Percentiles rank a stretch among this genome's conserved stretches.
Conservation (phyloP, 2,113 vertebrate species). For the Pseudopodoces humilis region DNA sequence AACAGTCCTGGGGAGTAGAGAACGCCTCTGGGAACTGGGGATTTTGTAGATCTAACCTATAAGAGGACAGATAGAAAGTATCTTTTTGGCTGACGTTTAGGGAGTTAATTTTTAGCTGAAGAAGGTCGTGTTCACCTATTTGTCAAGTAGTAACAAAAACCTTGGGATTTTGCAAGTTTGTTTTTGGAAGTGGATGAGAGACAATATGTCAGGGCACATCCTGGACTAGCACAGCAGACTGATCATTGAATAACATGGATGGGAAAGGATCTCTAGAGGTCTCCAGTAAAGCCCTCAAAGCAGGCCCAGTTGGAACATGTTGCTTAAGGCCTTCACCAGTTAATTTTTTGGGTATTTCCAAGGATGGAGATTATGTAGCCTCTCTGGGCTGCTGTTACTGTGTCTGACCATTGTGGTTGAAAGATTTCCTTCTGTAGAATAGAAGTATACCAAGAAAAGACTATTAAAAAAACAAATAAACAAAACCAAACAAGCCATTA, state of each 20-base stretch:
- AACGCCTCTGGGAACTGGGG: background rate
- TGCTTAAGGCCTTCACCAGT: background rate
- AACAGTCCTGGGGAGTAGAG: background rate
- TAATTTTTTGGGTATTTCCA: background rate
- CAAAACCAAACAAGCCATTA: background rate
- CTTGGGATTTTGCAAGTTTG: background rate
- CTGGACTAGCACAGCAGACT: background rate
- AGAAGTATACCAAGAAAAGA: background rate
- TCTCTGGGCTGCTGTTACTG: background rate
- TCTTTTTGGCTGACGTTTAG: background rate
- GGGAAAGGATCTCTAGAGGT: background rate
- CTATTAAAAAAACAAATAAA: background rate
- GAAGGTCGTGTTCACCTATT: background rate
- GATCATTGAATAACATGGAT: rapidly evolving
- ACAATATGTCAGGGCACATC: background rate
- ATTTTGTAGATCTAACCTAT: background rate
- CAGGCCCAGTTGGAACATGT: background rate
- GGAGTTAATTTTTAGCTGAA: background rate
- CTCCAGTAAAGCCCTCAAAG: background rate
- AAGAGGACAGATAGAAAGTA: background rate
- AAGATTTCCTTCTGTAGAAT: background rate
- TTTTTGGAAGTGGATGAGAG: background rate
- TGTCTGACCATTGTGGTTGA: background rate
- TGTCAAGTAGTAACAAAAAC: background rate
- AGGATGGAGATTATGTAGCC: background rate